Evolutionary conservation across 2,888 invertebrate genomes (phyloP), one percentile per base, ranked within the genome.

Genomic region (Allygus modestus): DNA sequence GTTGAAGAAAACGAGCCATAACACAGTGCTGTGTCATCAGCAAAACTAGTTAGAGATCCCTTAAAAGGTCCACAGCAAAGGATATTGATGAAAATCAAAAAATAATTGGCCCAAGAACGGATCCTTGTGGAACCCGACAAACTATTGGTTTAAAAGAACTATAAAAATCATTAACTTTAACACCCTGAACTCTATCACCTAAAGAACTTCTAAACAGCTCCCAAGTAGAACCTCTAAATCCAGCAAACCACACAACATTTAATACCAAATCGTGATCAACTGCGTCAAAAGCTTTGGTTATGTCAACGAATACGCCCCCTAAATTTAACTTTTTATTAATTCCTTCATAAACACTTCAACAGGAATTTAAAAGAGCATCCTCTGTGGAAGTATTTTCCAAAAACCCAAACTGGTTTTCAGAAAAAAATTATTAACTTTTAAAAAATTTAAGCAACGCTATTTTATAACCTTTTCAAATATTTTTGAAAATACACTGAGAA

Each of bases 41-140:
- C 54, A 54, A 54, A 54, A 23, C 20, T 23, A 23, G 54, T 54
- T 23, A 54, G 7, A 23, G 20, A 23, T 7, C 54, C 54, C 20
- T 54, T 54, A 15, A 54, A 54, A 20, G 5, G 4, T 23, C 20
- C 54, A 54, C 4, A 23, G 20, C 20, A 54, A 54, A 54, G 23
- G 20, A 1, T 23, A 73, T 73, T 41, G 0, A 41, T 73, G 20
- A 41, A 73, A 20, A 43, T 23, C 4, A 73, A n/a, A 41, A 73
- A 4, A 77, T 26, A 51, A 77, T 26, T 31, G 77, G 51, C 11
- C 77, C 77, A 4, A 77, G 51, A 46, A 77, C 51, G 0, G 77
- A 77, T 15, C 51, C 77, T 17, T 77, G 77, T 46, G 77, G 46
- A 2, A 77, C 77, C 15, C 77, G 51, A 54, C 17, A 31, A 15